These are phyloP conservation scores for Calidris pygmaea DNA, from an alignment of 2,113 vertebrate species.

Conservation along the genomic window DNA sequence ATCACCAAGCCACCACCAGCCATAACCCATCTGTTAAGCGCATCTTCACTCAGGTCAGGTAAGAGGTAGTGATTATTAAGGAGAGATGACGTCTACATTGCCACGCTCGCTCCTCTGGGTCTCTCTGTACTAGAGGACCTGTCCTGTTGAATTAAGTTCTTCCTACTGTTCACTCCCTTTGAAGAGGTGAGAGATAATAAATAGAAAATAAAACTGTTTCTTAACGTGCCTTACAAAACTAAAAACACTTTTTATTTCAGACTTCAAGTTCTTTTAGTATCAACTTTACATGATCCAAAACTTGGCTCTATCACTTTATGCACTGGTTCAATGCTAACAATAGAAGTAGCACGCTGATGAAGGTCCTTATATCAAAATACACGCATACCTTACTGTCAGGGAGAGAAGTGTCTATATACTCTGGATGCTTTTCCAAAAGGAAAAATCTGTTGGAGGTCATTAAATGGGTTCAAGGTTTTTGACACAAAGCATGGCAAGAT, in stretches of 20 bases:
- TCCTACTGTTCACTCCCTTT: background rate
- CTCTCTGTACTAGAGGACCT: background rate
- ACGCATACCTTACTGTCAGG: background rate
- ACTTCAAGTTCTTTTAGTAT: background rate
- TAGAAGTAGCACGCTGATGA: background rate
- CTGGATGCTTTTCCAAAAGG: background rate
- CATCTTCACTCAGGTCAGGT: background rate
- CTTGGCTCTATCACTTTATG: background rate
- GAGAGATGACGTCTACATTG: accelerated
- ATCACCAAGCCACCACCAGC: background rate
- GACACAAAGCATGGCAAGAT: background rate
- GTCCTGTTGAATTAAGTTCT: background rate
- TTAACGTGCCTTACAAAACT: background rate
- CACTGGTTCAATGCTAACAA: background rate
- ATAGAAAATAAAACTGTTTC: background rate
- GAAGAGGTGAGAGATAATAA: background rate
- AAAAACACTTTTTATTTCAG: background rate
- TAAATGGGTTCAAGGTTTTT: background rate
- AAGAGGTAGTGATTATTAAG: background rate
- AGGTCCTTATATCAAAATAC: accelerated
- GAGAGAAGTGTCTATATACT: background rate
- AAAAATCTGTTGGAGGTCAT: background rate
- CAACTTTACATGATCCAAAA: background rate
- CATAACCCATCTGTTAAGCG: background rate
- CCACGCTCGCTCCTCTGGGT: background rate